Conservation (phyloP, 2,888 invertebrate species). For the Trissoscelio sp. region DNA sequence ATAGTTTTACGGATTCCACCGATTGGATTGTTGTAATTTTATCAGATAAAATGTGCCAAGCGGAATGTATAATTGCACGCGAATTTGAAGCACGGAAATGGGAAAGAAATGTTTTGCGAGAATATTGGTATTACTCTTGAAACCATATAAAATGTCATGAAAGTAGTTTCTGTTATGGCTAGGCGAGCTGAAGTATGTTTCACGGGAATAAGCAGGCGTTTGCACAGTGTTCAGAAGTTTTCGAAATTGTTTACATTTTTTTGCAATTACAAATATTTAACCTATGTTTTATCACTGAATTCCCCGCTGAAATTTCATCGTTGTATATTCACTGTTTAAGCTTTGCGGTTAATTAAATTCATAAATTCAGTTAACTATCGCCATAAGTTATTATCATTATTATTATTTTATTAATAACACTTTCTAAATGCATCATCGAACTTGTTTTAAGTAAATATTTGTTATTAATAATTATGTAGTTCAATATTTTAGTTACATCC, state of each 20-base stretch:
- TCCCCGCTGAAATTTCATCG: not conserved
- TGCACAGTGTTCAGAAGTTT: slow-evolving; percentile 13
- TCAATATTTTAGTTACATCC: no score
- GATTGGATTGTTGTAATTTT: slow-evolving; percentile 17
- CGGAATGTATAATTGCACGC: slow-evolving; percentile 26
- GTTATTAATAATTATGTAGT: no score
- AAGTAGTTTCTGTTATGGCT: slow-evolving; percentile 20
- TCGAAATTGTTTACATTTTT: slow-evolving; percentile 24
- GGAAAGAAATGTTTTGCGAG: slow-evolving; percentile 25
- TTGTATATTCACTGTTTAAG: not conserved
- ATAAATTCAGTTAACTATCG: not conserved
- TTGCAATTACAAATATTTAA: slow-evolving; percentile 43
- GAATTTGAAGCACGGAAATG: slow-evolving; percentile 14
- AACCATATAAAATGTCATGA: slow-evolving; percentile 30
- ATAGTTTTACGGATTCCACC: not conserved
- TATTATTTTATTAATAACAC: no score
- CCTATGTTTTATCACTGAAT: not conserved
- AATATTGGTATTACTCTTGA: slow-evolving; percentile 19
- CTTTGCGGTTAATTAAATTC: slow-evolving; percentile 8
- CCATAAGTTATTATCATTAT: no score
- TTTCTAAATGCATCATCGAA: no score
- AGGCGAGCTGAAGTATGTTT: slow-evolving; percentile 23
- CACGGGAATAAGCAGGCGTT: slow-evolving; percentile 19
- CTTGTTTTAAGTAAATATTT: no score
- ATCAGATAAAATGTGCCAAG: not conserved